phyloP scores from a whole-genome alignment of 1,140 invertebrate genomes.

The Apis mellifera region Amel_HAv3.1 CM009934.2:7852001-7852500 shows the following conservation, averaged over 20 bases:
- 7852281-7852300: conserved; percentile 6
- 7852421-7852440: conserved; percentile 46
- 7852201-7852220: not conserved
- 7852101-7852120: not conserved
- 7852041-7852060: not conserved
- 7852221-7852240: not conserved
- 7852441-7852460: not conserved
- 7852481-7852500: not conserved
- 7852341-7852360: not conserved
- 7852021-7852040: not conserved
- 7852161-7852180: not conserved
- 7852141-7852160: conserved; percentile 19
- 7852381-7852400: not conserved
- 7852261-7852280: not conserved
- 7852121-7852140: conserved; percentile 23
- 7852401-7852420: not conserved
- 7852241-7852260: not conserved
- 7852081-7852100: conserved; percentile 8
- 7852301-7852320: not conserved
- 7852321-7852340: not conserved
- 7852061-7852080: not conserved
- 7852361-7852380: conserved; percentile 32
- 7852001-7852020: not conserved
- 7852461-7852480: conserved; percentile 12
- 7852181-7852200: not conserved